Evolutionary conservation across 1,140 invertebrate genomes (phyloP).

Genomic region (Zophobas atratus): DNA sequence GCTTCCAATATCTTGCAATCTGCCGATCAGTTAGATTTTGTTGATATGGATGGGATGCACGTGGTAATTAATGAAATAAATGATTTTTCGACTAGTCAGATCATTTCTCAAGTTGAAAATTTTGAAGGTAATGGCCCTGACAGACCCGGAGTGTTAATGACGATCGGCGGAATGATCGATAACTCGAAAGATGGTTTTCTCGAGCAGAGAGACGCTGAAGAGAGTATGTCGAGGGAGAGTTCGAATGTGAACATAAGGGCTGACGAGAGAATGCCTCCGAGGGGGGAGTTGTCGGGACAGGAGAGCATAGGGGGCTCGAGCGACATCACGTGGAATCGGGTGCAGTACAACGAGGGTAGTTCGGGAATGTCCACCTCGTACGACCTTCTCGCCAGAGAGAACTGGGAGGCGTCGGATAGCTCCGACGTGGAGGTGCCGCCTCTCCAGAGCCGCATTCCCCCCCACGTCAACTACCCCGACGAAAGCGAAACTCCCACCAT

Average conservation of each 20-base stretch:
- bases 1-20: slow-evolving; percentile 60
- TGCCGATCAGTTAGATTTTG: slow-evolving; percentile 60
- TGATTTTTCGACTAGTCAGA: slow-evolving; percentile 59
- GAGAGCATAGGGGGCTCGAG: slow-evolving; percentile 79
- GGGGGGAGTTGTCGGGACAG: slow-evolving; percentile 86
- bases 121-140: slow-evolving; percentile 58
- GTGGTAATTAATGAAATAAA: slow-evolving; percentile 62
- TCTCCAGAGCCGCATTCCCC: slow-evolving; percentile 52
- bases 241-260: slow-evolving; percentile 85
- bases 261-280: slow-evolving; percentile 87
- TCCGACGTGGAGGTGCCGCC: slow-evolving; percentile 72
- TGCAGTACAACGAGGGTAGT: slow-evolving; percentile 63
- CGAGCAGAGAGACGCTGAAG: slow-evolving; percentile 69
- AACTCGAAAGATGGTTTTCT: slow-evolving; percentile 50
- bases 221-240: slow-evolving; percentile 74
- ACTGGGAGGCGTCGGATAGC: slow-evolving; percentile 78
- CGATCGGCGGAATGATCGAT: slow-evolving; percentile 58
- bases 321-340: slow-evolving; percentile 64
- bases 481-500: slow-evolving; percentile 60
- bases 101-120: slow-evolving; percentile 61
- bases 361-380: slow-evolving; percentile 74
- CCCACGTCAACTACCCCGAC: slow-evolving; percentile 39
- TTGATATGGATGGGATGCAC: slow-evolving; percentile 63
- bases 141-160: slow-evolving; percentile 60
- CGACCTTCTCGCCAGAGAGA: slow-evolving; percentile 77